Base-by-base conservation (phyloP, 2,888 invertebrate genomes). In the Lamellibrachia satsuma region DNA sequence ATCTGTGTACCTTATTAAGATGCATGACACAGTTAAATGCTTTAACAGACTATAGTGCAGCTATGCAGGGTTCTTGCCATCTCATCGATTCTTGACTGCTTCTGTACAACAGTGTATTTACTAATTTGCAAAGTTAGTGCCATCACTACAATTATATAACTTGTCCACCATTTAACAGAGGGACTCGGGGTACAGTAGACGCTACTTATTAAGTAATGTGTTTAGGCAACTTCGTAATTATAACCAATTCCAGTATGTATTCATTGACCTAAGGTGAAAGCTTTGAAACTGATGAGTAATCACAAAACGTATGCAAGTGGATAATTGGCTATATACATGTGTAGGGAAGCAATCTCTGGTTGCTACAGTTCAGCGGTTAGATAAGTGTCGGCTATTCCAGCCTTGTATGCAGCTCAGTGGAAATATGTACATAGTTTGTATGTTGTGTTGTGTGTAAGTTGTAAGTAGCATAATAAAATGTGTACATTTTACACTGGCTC, bases 311-410 rank as follows among this genome's bases (percentile, higher is more conserved):
- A 75, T 75, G 75, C 6, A 75, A 15, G 75, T 60, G 75, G 22
- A 22, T 22, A 6, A 15, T n/a, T 15, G 11, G 6, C 22, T 6
- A 22, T n/a, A 75, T 75, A 6, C 75, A 57, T 75, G 15, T n/a
- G n/a, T 75, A 22, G 75, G 15, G 75, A 22, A 75, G 6, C 3
- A 75, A 22, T 75, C 15, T 75, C 6, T 75, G 22, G 75, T 75
- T 75, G 75, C 75, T 75, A 75, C 75, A 75, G 75, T 75, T 75
- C 75, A 75, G 75, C 75, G 75, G 75, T 75, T 75, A 75, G 75
- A 75, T 75, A 75, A 75, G 22, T 75, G 4, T 75, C 22, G n/a
- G 15, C 75, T 22, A 15, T 11, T 75, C 75, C 22, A 75, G n/a
- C 75, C 15, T 75, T 75, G 9, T 15, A 75, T 75, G 6, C 6